Evolutionary conservation across 2,888 invertebrate genomes (phyloP), one percentile per base, ranked within the genome.

Genomic region (Tetheella fluctuosa): DNA sequence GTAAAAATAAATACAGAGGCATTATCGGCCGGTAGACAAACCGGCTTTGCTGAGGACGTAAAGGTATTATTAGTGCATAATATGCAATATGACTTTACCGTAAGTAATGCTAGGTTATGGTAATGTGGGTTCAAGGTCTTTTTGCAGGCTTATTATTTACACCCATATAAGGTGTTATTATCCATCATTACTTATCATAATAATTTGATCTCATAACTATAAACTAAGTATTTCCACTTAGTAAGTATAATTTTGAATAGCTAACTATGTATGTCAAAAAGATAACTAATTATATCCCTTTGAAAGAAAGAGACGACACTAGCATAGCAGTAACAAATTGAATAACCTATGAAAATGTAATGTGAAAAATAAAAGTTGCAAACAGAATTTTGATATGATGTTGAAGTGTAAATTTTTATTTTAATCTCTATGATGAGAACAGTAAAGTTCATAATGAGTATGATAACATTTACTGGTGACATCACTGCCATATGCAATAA

Each of bases 1-100:
- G 89, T 92, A 93, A 91, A 92, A 93, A 93, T 93, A 92, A 92
- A 92, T 91, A 91, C 88, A 81, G 86, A 85, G 81, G 87, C 89
- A 90, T 88, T 91, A 91, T 89, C 88, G 86, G 81, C 79, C 76
- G 79, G 83, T 86, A 91, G 91, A 90, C 90, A 90, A 85, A 85
- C 91, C 90, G 89, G 87, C 88, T 89, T 87, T 77, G 80, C 81
- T 79, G 88, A 86, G 88, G 86, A 87, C 89, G 86, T 84, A 77
- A 83, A 80, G 84, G 77, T 91, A 91, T 90, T 90, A 90, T 88
- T 91, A 90, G 88, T 85, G 81, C 77, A 78, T 80, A 85, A 84
- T 84, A 83, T 83, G 84, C 81, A 76, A 80, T 74, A 74, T 17
- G 48, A 20, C 66, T 76, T 34, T 23, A 20, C 34, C 20, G 48